phyloP scores from a whole-genome alignment of 2,797 vertebrate species.

The Premnoplex brunnescens region DNA sequence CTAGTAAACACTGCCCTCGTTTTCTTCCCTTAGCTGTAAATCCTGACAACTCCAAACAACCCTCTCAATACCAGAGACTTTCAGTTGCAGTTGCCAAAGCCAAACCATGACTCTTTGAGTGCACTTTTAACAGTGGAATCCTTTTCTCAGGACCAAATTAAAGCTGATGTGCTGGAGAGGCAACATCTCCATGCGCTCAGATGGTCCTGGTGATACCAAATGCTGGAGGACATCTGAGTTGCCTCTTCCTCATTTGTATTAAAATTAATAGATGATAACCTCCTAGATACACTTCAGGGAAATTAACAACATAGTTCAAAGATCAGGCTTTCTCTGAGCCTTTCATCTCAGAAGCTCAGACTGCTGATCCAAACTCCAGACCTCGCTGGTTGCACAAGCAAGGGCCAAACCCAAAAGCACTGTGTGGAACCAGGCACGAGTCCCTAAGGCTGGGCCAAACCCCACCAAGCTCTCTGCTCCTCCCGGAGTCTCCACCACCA shows the following conservation, averaged over 20 bases:
- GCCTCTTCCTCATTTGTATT: background rate
- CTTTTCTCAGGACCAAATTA: background rate
- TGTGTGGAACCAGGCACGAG: background rate
- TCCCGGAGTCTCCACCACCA: background rate
- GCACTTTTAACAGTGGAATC: background rate
- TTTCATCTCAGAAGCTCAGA: background rate
- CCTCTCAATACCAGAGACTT: background rate
- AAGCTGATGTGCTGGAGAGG: background rate
- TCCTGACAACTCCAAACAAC: background rate
- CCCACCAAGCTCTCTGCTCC: background rate
- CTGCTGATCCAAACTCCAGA: background rate
- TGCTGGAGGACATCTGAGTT: rapidly evolving
- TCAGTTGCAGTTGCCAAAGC: background rate
- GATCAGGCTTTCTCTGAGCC: background rate
- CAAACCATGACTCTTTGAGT: background rate
- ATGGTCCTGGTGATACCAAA: background rate
- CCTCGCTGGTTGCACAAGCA: background rate
- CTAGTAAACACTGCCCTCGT: background rate
- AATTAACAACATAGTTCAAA: background rate
- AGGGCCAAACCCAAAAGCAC: background rate
- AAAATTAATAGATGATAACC: background rate
- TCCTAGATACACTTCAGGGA: background rate
- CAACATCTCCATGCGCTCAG: background rate
- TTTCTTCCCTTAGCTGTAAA: background rate
- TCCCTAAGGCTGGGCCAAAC: background rate